Evolutionary conservation across 2,888 invertebrate species (phyloP), one percentile per base, ranked within the genome.

Genomic region (Ceriagrion tenellum): DNA sequence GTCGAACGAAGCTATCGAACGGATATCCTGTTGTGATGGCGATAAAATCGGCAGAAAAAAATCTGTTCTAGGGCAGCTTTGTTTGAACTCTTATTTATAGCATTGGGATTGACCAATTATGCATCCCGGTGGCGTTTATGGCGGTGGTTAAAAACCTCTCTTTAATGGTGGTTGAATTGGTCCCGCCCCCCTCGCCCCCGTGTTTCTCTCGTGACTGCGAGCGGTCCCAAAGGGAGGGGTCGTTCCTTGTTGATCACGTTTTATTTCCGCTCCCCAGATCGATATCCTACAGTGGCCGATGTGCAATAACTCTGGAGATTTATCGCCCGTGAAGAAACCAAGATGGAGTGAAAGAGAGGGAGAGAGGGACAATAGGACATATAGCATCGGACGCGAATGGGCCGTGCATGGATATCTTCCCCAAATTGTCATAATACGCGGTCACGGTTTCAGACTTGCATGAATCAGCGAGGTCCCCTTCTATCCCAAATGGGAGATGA

Each of bases 311-410:
- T 0, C 81, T 30, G 12, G 89, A 55, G 89, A 89, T 89, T 89
- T 89, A 89, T 89, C 55, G 89, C n/a, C 55, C 89, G n/a, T 89
- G 55, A 89, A 89, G 59, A 47, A 47, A n/a, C 35, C 55, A 13
- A 47, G n/a, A 88, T 35, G 88, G 47, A 47, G 47, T 13, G 81
- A 35, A 13, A 81, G 81, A 81, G 81, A 35, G 47, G 8, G 47
- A 47, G 47, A 47, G 47, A 59, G 59, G 59, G 59, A 89, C 89
- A 89, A 89, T 89, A n/a, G 89, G 55, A 55, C n/a, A 81, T 47
- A 26, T 89, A n/a, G 89, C 89, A 16, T 16, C n/a, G 81, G 81
- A 26, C 89, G 55, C 55, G 89, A 55, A 89, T 55, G 47, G 26
- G 69, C 26, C 1, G 69, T 69, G 35, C n/a, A 0, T 35, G 35